Percentiles rank a stretch among this genome's conserved stretches.
Evolutionary conservation across 2,797 vertebrate genomes (phyloP).

Genomic region (Vireo griseus): DNA sequence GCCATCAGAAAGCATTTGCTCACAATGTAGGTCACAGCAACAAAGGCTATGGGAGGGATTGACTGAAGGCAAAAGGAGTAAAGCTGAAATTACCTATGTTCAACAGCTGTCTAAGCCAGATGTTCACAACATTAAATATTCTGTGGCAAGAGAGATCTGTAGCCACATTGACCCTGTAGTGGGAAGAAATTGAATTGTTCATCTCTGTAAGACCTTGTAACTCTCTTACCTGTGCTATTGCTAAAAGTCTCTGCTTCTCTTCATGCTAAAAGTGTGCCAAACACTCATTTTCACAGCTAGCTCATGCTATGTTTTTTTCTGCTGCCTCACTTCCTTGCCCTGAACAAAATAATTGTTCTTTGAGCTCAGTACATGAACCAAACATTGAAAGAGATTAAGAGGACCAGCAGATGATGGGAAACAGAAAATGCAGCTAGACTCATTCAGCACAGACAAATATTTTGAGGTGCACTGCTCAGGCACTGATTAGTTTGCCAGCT

Average conservation of each 20-base stretch:
- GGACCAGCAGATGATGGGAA: not conserved
- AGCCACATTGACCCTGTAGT: not conserved
- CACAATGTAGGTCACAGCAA: slow-evolving; percentile 56
- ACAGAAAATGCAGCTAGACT: slow-evolving; percentile 19
- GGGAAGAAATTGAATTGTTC: not conserved
- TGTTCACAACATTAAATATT: not conserved
- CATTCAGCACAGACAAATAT: slow-evolving; percentile 12
- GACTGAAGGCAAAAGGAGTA: slow-evolving; percentile 5
- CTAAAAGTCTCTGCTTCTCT: not conserved
- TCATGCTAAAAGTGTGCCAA: not conserved
- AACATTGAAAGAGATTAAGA: not conserved
- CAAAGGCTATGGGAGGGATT: not conserved
- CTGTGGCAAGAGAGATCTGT: not conserved
- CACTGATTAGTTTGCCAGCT: slow-evolving; percentile 43
- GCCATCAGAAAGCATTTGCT: slow-evolving; percentile 45
- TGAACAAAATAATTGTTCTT: not conserved
- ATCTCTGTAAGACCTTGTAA: not conserved
- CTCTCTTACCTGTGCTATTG: not conserved
- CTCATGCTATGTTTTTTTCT: not conserved
- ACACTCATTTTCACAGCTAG: not conserved
- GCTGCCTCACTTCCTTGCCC: not conserved
- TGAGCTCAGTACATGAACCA: not conserved
- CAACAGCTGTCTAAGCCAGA: slow-evolving; percentile 30
- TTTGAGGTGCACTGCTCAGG: slow-evolving; percentile 4
- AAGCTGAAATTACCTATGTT: slow-evolving; percentile 13